Percentiles rank a stretch among this genome's conserved stretches.
phyloP scores from a whole-genome alignment of 2,113 vertebrate genomes.

The Cynopterus brachyotis region DNA sequence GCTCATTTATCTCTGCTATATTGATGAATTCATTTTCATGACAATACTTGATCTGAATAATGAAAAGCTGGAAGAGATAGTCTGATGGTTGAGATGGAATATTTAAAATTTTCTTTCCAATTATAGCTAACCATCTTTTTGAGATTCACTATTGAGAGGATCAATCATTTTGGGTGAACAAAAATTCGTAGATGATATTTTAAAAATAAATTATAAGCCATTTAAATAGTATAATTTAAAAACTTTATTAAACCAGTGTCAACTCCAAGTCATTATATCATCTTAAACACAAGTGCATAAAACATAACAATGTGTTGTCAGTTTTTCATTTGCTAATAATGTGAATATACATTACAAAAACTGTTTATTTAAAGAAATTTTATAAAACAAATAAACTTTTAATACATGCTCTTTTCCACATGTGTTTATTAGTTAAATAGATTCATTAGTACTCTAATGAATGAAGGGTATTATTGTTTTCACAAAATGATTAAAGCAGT shows the following conservation, averaged over 20 bases:
- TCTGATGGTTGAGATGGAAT: slow-evolving; percentile 86
- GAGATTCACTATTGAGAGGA: slow-evolving; percentile 81
- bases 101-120: slow-evolving; percentile 83
- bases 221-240: slow-evolving; percentile 37
- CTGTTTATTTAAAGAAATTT: background rate
- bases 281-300: background rate
- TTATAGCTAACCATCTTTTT: slow-evolving; percentile 85
- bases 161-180: slow-evolving; percentile 79
- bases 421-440: background rate
- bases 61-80: slow-evolving; percentile 88
- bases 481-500: background rate
- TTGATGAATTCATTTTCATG: slow-evolving; percentile 94
- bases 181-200: slow-evolving; percentile 36
- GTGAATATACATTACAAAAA: background rate
- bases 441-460: background rate
- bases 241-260: background rate
- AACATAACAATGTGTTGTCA: background rate
- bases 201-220: slow-evolving; percentile 34
- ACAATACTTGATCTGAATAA: slow-evolving; percentile 90
- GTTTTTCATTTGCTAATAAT: background rate
- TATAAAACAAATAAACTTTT: background rate
- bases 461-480: background rate
- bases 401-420: background rate
- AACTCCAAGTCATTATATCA: background rate
- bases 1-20: slow-evolving; percentile 92